phyloP scores from a whole-genome alignment of 2,888 invertebrate genomes.

The Bimastos eiseni region DNA sequence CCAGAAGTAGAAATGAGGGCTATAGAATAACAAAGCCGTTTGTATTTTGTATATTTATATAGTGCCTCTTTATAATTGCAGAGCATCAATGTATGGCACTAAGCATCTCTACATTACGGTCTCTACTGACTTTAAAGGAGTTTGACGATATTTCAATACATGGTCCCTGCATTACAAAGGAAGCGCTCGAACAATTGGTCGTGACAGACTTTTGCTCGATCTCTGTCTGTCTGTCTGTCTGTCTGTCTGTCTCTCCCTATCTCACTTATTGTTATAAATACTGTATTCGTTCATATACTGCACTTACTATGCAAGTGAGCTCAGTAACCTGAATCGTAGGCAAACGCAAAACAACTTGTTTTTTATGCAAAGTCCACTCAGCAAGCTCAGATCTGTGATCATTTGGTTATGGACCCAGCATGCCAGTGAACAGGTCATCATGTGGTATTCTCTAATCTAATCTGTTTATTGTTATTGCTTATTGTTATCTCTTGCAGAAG shows the following conservation, averaged over 20 bases:
- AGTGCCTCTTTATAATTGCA: background rate
- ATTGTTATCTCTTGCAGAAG: conserved; percentile 1
- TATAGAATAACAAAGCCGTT: background rate
- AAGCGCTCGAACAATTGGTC: too few relatives aligned
- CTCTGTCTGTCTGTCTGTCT: too few relatives aligned
- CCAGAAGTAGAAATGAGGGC: background rate
- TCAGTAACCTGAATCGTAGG: background rate
- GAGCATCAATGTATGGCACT: background rate
- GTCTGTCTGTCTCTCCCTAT: too few relatives aligned
- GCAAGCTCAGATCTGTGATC: background rate
- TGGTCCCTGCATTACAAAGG: background rate
- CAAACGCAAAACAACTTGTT: background rate
- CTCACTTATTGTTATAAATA: background rate
- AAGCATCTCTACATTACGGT: background rate
- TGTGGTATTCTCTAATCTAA: background rate
- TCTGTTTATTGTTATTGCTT: too few relatives aligned
- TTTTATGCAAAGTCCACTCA: background rate
- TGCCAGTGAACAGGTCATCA: background rate
- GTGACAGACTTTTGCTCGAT: too few relatives aligned
- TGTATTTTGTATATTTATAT: background rate
- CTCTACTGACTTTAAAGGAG: background rate
- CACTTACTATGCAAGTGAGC: background rate
- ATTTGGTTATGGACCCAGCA: background rate
- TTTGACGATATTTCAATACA: background rate
- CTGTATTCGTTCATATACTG: background rate